Evolutionary conservation across 2,888 invertebrate genomes (phyloP).

Genomic region (Trichacis sp.): DNA sequence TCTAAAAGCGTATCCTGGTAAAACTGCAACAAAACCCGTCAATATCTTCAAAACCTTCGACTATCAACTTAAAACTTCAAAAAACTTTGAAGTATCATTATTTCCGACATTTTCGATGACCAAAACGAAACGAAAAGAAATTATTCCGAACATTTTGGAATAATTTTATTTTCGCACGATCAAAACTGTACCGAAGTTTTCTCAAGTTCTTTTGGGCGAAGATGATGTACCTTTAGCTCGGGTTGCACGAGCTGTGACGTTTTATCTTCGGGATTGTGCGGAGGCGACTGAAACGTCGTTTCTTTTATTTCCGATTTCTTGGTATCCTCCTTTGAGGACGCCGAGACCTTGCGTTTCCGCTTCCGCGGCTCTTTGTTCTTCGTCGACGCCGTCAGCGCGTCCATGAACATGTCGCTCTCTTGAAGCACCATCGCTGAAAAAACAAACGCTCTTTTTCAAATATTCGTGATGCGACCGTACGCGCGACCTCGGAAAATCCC

Average conservation of each 20-base stretch:
- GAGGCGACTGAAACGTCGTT: conserved; percentile 65
- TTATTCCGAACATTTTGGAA: background rate
- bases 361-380: conserved; percentile 82
- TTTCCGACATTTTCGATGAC: no score
- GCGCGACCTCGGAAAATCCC: background rate
- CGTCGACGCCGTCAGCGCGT: conserved; percentile 85
- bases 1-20: conserved; percentile 90
- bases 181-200: no score
- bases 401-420: conserved; percentile 95
- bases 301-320: conserved; percentile 71
- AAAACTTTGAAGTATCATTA: no score
- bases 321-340: conserved; percentile 77
- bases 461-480: no score
- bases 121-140: no score
- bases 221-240: conserved; percentile 67
- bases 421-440: conserved; percentile 77
- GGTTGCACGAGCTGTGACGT: conserved; percentile 68
- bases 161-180: no score
- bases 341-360: conserved; percentile 79
- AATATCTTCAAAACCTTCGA: no score
- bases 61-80: no score
- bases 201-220: no score
- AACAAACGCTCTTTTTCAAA: background rate
- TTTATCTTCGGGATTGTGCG: conserved; percentile 55
- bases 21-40: no score